These are phyloP conservation scores for Caenorhabditis afra DNA, from an alignment of 2,888 invertebrate species.

Conservation along the genomic window DNA sequence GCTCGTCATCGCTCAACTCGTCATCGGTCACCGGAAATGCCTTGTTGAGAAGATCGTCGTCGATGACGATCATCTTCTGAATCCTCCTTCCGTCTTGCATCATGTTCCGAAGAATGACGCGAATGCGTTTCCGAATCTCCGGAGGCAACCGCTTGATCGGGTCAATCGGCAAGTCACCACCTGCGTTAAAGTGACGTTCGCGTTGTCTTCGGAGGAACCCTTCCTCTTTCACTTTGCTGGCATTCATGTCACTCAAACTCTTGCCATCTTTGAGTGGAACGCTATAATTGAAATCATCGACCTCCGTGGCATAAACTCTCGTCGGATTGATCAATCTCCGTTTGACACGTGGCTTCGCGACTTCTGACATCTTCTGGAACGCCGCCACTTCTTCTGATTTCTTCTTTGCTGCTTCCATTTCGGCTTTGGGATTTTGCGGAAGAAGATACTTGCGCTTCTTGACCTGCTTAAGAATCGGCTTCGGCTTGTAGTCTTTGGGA, in stretches of 20 bases:
- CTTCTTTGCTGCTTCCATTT: conserved; percentile 5
- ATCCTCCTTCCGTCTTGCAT: conserved; percentile 34
- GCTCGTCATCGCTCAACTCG: conserved; percentile 42
- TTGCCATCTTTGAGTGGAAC: conserved; percentile 8
- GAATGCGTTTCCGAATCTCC: conserved; percentile 3
- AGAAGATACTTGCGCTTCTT: neutral
- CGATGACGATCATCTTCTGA: neutral
- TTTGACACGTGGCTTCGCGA: neutral
- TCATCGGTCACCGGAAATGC: conserved; percentile 39
- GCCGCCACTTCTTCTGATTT: conserved; percentile 3
- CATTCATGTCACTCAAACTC: conserved; percentile 16
- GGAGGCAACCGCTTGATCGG: conserved; percentile 16
- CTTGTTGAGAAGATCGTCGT: conserved; percentile 18
- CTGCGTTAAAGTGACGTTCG: neutral
- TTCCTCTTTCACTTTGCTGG: conserved; percentile 4
- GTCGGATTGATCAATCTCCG: neutral
- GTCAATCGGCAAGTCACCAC: conserved; percentile 11
- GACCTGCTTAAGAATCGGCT: neutral
- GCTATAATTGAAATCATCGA: conserved; percentile 25
- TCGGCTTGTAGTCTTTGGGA: neutral
- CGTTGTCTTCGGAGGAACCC: conserved; percentile 3
- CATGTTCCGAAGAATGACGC: conserved; percentile 28
- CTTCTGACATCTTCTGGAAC: conserved; percentile 21
- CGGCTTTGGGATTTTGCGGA: conserved; percentile 9
- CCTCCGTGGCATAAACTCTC: neutral